Conservation (phyloP, 2,888 invertebrate species). For the Spodoptera littoralis region DNA sequence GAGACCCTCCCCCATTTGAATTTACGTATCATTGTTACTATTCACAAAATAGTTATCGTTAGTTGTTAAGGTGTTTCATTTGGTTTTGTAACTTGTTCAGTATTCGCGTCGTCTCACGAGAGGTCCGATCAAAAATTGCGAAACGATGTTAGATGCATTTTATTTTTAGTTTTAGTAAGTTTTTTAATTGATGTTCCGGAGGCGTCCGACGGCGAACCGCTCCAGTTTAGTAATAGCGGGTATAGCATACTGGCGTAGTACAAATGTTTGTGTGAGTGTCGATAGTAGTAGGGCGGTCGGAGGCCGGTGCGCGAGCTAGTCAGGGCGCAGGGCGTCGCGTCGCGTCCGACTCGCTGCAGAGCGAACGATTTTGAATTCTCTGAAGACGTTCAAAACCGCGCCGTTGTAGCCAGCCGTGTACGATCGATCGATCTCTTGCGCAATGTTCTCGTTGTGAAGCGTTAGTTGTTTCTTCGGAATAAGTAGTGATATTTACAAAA, state of each 20-base stretch:
- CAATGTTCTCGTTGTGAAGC: constrained; percentile 77
- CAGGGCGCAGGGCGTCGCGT: constrained; percentile 60
- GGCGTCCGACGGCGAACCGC: constrained; percentile 72
- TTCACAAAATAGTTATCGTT: constrained; percentile 69
- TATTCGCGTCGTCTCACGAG: constrained; percentile 68
- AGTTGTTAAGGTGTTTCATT: constrained; percentile 62
- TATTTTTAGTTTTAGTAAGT: constrained; percentile 72
- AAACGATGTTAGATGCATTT: constrained; percentile 76
- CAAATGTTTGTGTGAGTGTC: constrained; percentile 82
- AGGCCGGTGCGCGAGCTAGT: constrained; percentile 63
- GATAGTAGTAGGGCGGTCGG: constrained; percentile 57
- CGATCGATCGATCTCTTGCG: constrained; percentile 49
- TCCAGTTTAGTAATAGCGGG: constrained; percentile 73
- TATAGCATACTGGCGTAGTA: constrained; percentile 85
- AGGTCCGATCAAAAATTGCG: constrained; percentile 70
- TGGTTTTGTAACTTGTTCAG: constrained; percentile 64
- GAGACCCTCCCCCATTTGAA: constrained; percentile 53
- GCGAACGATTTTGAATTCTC: constrained; percentile 41
- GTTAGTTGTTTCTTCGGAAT: constrained; percentile 78
- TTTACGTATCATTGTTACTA: constrained; percentile 39
- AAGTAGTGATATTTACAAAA: constrained; percentile 75
- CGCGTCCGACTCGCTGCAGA: constrained; percentile 35
- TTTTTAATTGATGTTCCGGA: constrained; percentile 69
- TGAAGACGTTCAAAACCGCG: constrained; percentile 33
- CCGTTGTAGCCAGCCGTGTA: constrained; percentile 28